phyloP scores from a whole-genome alignment of 2,888 invertebrate genomes.

The Zootermopsis nevadensis region DNA sequence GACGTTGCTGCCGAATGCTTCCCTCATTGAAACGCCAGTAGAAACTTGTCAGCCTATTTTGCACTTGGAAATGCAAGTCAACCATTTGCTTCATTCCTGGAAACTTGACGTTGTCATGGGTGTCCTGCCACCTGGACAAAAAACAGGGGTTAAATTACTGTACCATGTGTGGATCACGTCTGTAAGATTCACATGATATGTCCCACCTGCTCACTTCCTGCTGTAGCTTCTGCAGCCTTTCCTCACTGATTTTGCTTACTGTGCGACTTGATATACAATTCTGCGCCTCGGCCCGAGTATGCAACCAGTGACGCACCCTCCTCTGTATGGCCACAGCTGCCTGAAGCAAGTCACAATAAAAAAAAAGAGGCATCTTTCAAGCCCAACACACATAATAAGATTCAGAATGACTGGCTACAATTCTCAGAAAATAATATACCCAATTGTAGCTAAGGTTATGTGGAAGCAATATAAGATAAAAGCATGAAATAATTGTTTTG shows the following conservation, averaged over 20 bases:
- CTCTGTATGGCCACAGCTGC: constrained; percentile 17
- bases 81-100: constrained; percentile 12
- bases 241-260: neutral
- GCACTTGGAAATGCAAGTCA: neutral
- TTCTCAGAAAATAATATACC: no score
- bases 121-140: constrained; percentile 11
- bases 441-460: no score
- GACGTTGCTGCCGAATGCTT: neutral
- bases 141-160: neutral
- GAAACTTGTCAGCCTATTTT: neutral
- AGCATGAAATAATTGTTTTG: no score
- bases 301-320: constrained; percentile 2
- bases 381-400: no score
- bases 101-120: constrained; percentile 4
- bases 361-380: no score
- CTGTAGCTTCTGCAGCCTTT: neutral
- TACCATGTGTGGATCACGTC: neutral
- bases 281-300: neutral
- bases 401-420: no score
- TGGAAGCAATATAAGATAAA: no score
- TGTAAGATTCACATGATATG: neutral
- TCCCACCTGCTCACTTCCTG: neutral
- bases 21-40: neutral
- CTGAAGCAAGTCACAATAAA: neutral
- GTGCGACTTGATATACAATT: neutral